Percentiles rank a stretch among this genome's conserved stretches.
Evolutionary conservation across 2,113 vertebrate species (phyloP).

Genomic region (Halichoerus grypus): DNA sequence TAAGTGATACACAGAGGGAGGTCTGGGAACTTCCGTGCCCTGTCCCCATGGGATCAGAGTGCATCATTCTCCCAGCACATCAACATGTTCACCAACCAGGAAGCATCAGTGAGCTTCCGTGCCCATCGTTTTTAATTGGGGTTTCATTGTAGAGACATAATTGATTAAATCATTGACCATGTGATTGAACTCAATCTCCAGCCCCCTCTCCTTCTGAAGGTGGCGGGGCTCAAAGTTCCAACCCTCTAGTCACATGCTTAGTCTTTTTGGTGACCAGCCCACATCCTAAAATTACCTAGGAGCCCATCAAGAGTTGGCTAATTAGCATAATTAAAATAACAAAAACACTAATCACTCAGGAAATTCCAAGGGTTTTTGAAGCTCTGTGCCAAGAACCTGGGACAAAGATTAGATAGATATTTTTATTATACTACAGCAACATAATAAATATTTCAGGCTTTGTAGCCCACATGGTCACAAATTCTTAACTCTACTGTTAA

Average conservation of each 20-base stretch:
- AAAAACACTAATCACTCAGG: not conserved
- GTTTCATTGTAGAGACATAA: not conserved
- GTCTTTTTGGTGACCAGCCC: not conserved
- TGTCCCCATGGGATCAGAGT: not conserved
- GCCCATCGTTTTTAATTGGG: not conserved
- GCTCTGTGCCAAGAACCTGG: not conserved
- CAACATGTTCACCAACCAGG: not conserved
- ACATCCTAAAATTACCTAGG: not conserved
- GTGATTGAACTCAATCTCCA: not conserved
- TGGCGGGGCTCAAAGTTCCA: not conserved
- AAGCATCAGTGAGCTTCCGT: not conserved
- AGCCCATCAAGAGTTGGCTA: not conserved
- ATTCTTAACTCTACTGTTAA: not conserved
- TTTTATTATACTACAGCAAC: not conserved
- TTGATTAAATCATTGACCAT: not conserved
- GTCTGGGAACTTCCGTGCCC: not conserved
- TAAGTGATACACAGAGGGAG: not conserved
- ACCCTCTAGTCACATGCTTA: not conserved
- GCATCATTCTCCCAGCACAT: not conserved
- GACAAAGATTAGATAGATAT: not conserved
- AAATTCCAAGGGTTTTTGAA: conserved; percentile 12
- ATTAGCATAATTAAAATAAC: not conserved
- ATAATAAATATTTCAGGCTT: not conserved
- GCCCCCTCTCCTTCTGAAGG: not conserved
- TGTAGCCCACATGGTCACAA: not conserved